Evolutionary conservation across 2,797 vertebrate genomes (phyloP).

Genomic region (Poecile montanus): DNA sequence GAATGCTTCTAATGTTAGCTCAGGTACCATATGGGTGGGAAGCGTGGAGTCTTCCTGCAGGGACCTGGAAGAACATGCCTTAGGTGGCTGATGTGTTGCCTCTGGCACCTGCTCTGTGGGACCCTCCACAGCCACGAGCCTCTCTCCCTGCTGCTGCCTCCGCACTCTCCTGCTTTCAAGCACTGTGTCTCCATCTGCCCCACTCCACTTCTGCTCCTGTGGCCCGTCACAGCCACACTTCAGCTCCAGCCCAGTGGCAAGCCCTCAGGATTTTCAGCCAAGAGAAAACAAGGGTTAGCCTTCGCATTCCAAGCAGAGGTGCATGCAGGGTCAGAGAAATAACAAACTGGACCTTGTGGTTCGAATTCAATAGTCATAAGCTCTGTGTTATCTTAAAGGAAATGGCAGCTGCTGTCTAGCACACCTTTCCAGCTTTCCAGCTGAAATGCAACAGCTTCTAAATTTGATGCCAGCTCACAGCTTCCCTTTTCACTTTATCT

Average conservation of each 20-base stretch:
- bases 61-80: not conserved
- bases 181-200: not conserved
- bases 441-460: not conserved
- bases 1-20: not conserved
- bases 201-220: not conserved
- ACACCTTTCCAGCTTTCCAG: not conserved
- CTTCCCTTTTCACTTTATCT: not conserved
- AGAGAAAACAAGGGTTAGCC: not conserved
- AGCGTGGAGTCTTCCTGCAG: not conserved
- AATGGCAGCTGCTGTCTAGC: not conserved
- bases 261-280: not conserved
- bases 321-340: not conserved
- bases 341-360: not conserved
- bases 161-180: rapidly evolving
- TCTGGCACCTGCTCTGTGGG: not conserved
- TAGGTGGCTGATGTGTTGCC: not conserved
- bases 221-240: not conserved
- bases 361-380: not conserved
- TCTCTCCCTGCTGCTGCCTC: rapidly evolving
- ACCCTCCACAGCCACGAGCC: not conserved
- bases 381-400: not conserved
- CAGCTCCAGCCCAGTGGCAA: not conserved
- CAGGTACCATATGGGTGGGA: not conserved
- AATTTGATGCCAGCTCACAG: not conserved
- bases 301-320: not conserved